phyloP scores from a whole-genome alignment of 2,888 invertebrate species.

The Uropetala carovei region DNA sequence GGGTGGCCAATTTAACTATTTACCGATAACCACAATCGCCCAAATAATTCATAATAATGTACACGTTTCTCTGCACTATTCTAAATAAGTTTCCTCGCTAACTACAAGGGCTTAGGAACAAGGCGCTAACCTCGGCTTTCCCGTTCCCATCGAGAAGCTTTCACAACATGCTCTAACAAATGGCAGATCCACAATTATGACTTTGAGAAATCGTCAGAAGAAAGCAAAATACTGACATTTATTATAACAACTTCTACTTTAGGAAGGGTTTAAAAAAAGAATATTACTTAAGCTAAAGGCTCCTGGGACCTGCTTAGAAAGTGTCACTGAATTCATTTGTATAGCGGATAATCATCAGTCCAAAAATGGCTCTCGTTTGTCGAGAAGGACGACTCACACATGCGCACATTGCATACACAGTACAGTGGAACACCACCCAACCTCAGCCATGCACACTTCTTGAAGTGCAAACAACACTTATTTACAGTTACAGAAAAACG shows the following conservation, averaged over 20 bases:
- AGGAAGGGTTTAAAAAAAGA: slow-evolving; percentile 24
- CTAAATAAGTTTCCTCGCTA: slow-evolving; percentile 14
- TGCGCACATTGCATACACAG: slow-evolving; percentile 8
- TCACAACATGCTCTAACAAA: slow-evolving; percentile 10
- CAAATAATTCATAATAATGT: background rate
- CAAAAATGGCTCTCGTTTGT: slow-evolving; percentile 10
- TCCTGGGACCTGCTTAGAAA: background rate
- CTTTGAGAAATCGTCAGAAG: background rate
- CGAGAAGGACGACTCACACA: background rate
- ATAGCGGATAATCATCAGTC: background rate
- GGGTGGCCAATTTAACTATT: slow-evolving; percentile 12
- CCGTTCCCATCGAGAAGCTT: background rate
- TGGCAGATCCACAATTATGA: background rate
- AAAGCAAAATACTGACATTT: slow-evolving; percentile 45
- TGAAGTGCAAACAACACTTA: slow-evolving; percentile 56
- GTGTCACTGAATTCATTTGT: background rate
- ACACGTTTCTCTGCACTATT: background rate
- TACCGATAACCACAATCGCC: slow-evolving; percentile 22
- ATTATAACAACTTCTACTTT: slow-evolving; percentile 17
- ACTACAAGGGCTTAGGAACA: background rate
- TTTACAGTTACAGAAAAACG: slow-evolving; percentile 34
- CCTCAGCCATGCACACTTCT: slow-evolving; percentile 33
- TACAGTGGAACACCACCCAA: slow-evolving; percentile 12
- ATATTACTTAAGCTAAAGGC: background rate
- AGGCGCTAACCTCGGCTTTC: background rate